Percentiles rank a stretch among this genome's conserved stretches.
Evolutionary conservation across 2,797 vertebrate genomes (phyloP).

Genomic region (Lithobates sylvaticus): DNA sequence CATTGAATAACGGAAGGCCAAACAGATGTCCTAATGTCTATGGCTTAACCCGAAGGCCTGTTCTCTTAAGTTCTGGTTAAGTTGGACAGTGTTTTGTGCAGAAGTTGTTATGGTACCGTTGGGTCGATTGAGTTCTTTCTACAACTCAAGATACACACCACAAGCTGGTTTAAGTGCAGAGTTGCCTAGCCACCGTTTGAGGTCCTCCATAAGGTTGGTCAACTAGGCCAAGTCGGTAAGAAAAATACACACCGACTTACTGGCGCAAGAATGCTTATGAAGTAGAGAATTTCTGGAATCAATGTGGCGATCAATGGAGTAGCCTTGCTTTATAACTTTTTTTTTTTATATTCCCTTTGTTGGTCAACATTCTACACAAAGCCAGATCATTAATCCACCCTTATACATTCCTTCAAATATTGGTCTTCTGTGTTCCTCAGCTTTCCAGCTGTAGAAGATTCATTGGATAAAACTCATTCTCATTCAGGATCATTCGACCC

Average conservation of each 20-base stretch:
- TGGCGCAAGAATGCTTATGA: not conserved
- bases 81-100: not conserved
- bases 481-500: conserved; percentile 82
- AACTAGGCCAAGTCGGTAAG: not conserved
- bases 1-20: not conserved
- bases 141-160: not conserved
- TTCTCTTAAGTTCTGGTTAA: not conserved
- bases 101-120: conserved; percentile 22
- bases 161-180: not conserved
- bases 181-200: not conserved
- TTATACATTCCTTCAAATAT: not conserved
- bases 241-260: not conserved
- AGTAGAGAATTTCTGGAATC: not conserved
- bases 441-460: conserved; percentile 76
- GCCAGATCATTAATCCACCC: not conserved
- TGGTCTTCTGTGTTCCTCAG: conserved; percentile 70
- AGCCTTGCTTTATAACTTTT: too few species aligned
- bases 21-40: not conserved
- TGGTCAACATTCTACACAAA: not conserved
- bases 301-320: not conserved
- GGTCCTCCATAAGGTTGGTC: not conserved
- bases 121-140: not conserved
- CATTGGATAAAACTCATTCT: conserved; percentile 87
- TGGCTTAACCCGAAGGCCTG: not conserved
- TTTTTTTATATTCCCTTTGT: conserved; percentile 1